phyloP scores from a whole-genome alignment of 2,113 vertebrate species.

The Bungarus multicinctus region DNA sequence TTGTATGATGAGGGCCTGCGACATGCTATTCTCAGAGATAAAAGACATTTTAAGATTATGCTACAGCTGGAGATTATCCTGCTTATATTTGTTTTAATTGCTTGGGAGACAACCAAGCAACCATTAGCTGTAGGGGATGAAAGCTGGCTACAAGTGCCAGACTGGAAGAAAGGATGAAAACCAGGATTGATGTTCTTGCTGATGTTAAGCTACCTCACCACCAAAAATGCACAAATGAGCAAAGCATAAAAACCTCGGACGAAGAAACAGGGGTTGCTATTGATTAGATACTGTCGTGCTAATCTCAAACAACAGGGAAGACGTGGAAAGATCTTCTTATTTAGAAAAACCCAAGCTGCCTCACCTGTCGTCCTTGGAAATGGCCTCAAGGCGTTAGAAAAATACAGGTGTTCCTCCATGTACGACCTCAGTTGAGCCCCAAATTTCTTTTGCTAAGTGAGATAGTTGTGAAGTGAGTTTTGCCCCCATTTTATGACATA shows the following conservation, averaged over 20 bases:
- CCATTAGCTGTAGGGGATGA: background rate
- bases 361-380: background rate
- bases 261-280: background rate
- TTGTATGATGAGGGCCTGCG: background rate
- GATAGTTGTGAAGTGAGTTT: background rate
- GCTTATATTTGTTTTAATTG: background rate
- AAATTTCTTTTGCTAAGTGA: background rate
- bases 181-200: background rate
- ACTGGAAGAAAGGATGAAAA: background rate
- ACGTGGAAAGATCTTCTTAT: background rate
- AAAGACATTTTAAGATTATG: background rate
- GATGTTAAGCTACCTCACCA: background rate
- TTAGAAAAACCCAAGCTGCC: background rate
- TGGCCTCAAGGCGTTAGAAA: background rate
- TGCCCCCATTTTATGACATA: background rate
- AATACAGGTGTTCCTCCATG: background rate
- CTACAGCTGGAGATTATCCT: background rate
- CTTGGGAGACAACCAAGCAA: background rate
- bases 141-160: background rate
- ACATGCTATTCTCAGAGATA: background rate
- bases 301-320: background rate
- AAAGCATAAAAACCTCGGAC: background rate
- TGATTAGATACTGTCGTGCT: background rate
- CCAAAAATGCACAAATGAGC: background rate
- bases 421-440: background rate